Evolutionary conservation across 2,113 vertebrate genomes (phyloP), one percentile per base, ranked within the genome.

Genomic region (Anarhynchus alexandrinus): DNA sequence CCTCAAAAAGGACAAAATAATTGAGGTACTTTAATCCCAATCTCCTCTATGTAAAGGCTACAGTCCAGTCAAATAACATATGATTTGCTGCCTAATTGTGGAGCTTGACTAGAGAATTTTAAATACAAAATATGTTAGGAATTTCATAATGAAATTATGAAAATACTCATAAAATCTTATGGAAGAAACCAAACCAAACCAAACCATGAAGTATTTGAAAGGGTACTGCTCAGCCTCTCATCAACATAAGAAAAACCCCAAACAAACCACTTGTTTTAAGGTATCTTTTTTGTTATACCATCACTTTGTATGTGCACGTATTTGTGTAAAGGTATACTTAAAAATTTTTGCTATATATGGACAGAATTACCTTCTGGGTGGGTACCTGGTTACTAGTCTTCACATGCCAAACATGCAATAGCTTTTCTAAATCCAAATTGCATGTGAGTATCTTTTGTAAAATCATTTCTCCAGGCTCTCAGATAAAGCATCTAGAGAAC

Each of bases 211-310:
- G 27, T 80, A 34, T 59, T 84, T 58, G 21, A 51, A 47, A 42
- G 7, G 1, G 2, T 59, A 34, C 15, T 81, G 9, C 61, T 74
- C 10, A 82, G 23, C 5, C 21, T 59, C 8, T 51, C 25, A 19
- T 11, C 22, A 74, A 54, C 6, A 45, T 2, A 51, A 55, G 23
- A 15, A 49, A 62, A 20, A 0, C 0, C 7, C 6, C 26, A 40
- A 58, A 23, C 15, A 78, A 91, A 40, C 1, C 6, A 20, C 16
- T 32, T 90, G 27, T 25, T 88, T 85, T 61, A 78, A 45, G 78
- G 73, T 55, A 15, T 65, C 8, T 14, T 72, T 79, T 51, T 59
- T 4, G 15, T 77, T 38, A 27, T 52, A 32, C 1, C 5, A 30
- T 73, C 3, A 19, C 51, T 94, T 64, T n/a, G 8, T 47, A 11